Evolutionary conservation across 2,797 vertebrate species (phyloP), one percentile per base, ranked within the genome.

Genomic region (Rhabdomys pumilio): DNA sequence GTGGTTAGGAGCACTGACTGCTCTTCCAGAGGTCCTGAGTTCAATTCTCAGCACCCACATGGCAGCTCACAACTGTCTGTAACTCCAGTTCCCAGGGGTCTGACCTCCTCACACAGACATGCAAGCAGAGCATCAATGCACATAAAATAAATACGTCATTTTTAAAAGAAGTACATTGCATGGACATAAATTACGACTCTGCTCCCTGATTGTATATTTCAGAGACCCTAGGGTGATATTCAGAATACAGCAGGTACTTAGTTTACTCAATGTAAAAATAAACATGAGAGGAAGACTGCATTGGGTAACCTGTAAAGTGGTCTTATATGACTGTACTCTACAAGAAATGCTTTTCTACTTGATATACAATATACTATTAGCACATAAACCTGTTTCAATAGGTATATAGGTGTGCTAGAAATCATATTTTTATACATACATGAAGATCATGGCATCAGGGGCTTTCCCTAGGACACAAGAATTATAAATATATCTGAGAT

Each of bases 201-300:
- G 9, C 29, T 88, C 69, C 59, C 10, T 50, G 9, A 20, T 63
- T 92, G n/a, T 22, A 31, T 4, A 15, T 85, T 89, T 91, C 38
- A 76, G 31, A 63, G 90, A 63, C 65, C 34, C 19, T 91, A n/a
- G 11, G 15, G 79, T 67, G 3, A 76, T 81, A 53, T 24, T 93
- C 12, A 76, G 9, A 73, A 80, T 22, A 75, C 13, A 93, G 31
- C 29, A 95, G 22, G 22, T 15, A 55, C 19, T 85, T 24, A 87
- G 34, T 82, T 61, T 83, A 80, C 44, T 75, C 31, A 91, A 65
- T 92, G 47, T 55, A 95, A 81, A 11, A 94, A 89, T 77, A 94
- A 90, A n/a, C 17, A 53, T 29, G 22, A 96, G 29, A 81, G 83
- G 83, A 96, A 22, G 22, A 72, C 41, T 61, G 24, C 4, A 73